A percentile compares a stretch with the other conserved stretches of the same genome.
These are phyloP conservation scores for Brachionus paranguensis DNA, from an alignment of 1,140 invertebrate species.

Conservation along the genomic window DNA sequence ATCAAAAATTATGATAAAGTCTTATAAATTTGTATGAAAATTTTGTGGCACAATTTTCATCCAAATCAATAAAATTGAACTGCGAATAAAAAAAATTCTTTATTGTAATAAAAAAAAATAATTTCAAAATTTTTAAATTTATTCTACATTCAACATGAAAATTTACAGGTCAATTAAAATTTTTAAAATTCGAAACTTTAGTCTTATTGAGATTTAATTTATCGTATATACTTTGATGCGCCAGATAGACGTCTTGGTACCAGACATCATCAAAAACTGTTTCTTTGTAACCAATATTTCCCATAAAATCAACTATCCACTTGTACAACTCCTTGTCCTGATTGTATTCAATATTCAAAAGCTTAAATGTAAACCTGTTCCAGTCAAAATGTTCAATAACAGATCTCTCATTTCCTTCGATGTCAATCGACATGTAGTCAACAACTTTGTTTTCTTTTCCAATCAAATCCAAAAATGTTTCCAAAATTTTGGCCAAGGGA, in stretches of 20 bases:
- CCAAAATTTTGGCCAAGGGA: neutral
- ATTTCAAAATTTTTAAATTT: neutral
- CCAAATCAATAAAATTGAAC: too few relatives aligned
- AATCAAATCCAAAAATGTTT: neutral
- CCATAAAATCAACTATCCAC: neutral
- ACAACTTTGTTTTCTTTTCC: conserved; percentile 17
- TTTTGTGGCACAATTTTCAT: too few relatives aligned
- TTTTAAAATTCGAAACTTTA: conserved; percentile 12
- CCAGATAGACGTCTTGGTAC: conserved; percentile 25
- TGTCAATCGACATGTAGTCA: conserved; percentile 46
- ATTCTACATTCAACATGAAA: neutral
- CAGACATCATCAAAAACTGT: conserved; percentile 23
- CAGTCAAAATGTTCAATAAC: conserved; percentile 45
- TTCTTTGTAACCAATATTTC: neutral
- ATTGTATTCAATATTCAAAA: conserved; percentile 40
- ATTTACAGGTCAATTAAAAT: neutral
- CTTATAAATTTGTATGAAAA: too few relatives aligned
- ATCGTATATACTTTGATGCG: neutral
- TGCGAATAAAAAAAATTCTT: too few relatives aligned
- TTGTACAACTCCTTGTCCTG: conserved; percentile 1
- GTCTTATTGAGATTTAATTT: conserved; percentile 5
- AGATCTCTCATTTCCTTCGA: conserved; percentile 44
- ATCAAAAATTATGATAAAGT: too few relatives aligned
- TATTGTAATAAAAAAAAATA: neutral
- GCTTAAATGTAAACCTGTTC: conserved; percentile 43